Evolutionary conservation across 2,888 invertebrate genomes (phyloP).

Genomic region (Cecidostiba fungosa): DNA sequence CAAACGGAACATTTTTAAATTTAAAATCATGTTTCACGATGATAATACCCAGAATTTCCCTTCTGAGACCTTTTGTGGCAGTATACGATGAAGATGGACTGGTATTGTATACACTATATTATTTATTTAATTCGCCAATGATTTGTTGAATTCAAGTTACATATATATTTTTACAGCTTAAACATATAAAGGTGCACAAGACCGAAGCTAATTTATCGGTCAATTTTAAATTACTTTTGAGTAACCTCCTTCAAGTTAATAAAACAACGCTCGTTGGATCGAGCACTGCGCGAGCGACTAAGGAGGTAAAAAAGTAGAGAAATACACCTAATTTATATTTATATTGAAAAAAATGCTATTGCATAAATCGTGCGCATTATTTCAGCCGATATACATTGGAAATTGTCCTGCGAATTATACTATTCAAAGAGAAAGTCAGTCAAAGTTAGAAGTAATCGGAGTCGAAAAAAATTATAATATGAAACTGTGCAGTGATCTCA

Average conservation of each 20-base stretch:
- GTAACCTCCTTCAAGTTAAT: slow-evolving; percentile 8
- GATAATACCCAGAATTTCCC: neutral
- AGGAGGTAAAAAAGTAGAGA: neutral
- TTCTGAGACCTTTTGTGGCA: neutral
- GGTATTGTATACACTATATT: neutral
- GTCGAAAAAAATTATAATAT: neutral
- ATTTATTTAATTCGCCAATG: neutral
- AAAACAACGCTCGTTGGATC: neutral
- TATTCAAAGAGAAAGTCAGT: neutral
- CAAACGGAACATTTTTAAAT: neutral
- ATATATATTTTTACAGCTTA: neutral
- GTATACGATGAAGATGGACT: neutral
- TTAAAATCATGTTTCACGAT: neutral
- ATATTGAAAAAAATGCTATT: neutral
- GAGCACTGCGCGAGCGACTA: neutral
- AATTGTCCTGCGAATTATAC: neutral
- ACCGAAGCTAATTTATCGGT: neutral
- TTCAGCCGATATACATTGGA: neutral
- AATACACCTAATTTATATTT: neutral
- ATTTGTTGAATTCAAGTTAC: neutral
- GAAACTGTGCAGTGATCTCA: neutral
- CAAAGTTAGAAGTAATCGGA: neutral
- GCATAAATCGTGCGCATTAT: neutral
- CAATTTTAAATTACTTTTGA: neutral
- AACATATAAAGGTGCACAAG: slow-evolving; percentile 12